These are phyloP conservation scores for Phyllotreta cruciferae DNA, from an alignment of 2,888 invertebrate species.

Conservation along the genomic window DNA sequence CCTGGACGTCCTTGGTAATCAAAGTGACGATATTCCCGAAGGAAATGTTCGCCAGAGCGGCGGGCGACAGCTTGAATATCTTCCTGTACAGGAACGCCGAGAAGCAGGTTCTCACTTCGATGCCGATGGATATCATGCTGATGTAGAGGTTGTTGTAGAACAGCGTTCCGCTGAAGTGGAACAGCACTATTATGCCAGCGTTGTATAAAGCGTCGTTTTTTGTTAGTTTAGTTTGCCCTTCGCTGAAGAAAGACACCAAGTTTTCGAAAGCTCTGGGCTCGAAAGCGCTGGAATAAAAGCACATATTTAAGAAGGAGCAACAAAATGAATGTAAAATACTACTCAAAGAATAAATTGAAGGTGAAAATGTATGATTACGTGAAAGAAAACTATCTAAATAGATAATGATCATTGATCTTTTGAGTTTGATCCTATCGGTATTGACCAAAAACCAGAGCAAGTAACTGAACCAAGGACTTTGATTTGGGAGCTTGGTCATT, in stretches of 20 bases:
- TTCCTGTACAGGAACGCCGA: constrained; percentile 86
- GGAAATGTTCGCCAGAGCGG: constrained; percentile 75
- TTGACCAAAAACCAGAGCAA: too few relatives aligned
- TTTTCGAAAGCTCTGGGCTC: constrained; percentile 48
- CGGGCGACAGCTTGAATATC: constrained; percentile 49
- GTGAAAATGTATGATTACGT: too few relatives aligned
- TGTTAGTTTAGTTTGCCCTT: constrained; percentile 42
- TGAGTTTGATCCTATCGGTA: too few relatives aligned
- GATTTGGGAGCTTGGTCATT: too few relatives aligned
- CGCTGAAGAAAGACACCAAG: constrained; percentile 47
- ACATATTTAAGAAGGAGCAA: not conserved
- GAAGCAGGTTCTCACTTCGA: constrained; percentile 82
- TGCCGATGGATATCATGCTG: constrained; percentile 73
- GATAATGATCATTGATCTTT: too few relatives aligned
- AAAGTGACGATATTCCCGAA: constrained; percentile 80
- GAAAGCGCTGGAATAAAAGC: constrained; percentile 44
- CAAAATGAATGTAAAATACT: too few relatives aligned
- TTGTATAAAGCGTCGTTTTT: constrained; percentile 70
- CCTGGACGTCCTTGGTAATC: constrained; percentile 89
- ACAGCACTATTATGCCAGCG: constrained; percentile 73
- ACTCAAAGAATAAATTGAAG: too few relatives aligned
- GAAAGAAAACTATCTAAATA: too few relatives aligned
- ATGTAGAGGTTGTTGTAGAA: constrained; percentile 76
- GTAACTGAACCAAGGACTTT: too few relatives aligned
- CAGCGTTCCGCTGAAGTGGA: constrained; percentile 75